phyloP scores from a whole-genome alignment of 2,113 vertebrate genomes.

The Hypanus sabinus region DNA sequence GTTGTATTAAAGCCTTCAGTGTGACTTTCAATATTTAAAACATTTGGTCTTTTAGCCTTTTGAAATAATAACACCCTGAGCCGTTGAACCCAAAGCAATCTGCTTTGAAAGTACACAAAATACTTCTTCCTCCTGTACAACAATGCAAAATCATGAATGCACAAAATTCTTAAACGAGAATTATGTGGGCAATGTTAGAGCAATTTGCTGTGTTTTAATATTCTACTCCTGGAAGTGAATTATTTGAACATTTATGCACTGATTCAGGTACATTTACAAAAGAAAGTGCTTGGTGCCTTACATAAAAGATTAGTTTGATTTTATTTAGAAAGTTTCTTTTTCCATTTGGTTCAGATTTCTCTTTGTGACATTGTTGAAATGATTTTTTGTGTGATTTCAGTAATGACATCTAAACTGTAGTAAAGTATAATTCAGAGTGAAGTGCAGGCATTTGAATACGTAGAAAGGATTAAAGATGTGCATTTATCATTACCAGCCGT shows the following conservation, averaged over 20 bases:
- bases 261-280: background rate
- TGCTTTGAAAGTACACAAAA: background rate
- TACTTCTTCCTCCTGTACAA: background rate
- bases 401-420: constrained; percentile 22
- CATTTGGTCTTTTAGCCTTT: background rate
- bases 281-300: background rate
- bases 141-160: background rate
- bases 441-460: constrained; percentile 15
- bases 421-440: background rate
- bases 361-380: background rate
- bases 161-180: background rate
- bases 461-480: background rate
- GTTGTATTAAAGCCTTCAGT: background rate
- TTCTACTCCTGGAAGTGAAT: background rate
- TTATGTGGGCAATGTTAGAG: background rate
- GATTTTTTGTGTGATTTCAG: background rate
- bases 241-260: background rate
- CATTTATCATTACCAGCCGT: background rate
- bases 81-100: background rate
- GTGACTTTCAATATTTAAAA: background rate
- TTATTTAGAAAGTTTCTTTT: background rate
- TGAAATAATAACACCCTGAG: background rate
- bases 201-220: background rate
- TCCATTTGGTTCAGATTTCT: background rate
- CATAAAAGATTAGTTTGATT: background rate